These are phyloP conservation scores for Harpalus rubripes DNA, from an alignment of 2,888 invertebrate species.

Conservation along the genomic window DNA sequence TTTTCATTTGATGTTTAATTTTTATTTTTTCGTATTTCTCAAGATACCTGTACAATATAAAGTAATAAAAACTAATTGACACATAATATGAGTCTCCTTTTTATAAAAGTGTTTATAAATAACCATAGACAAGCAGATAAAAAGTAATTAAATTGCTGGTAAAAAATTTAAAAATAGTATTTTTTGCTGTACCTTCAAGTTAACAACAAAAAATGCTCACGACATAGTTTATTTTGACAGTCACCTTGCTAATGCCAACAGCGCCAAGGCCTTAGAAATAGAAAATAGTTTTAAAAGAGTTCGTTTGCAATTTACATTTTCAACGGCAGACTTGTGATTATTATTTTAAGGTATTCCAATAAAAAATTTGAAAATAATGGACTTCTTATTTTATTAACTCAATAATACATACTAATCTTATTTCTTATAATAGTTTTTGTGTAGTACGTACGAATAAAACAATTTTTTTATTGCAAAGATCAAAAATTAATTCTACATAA, in stretches of 20 bases:
- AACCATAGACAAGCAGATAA: background rate
- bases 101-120: constrained; percentile 1
- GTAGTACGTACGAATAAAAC: too few species aligned
- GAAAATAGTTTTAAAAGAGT: constrained; percentile 25
- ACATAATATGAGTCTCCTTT: background rate
- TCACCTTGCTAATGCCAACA: constrained; percentile 34
- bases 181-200: constrained; percentile 14
- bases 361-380: too few species aligned
- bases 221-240: constrained; percentile 27
- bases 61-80: background rate
- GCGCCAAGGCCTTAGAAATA: constrained; percentile 34
- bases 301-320: background rate
- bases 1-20: too few species aligned
- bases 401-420: too few species aligned
- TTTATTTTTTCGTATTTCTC: too few species aligned
- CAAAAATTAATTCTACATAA: too few species aligned
- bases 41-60: background rate
- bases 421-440: too few species aligned
- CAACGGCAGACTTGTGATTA: too few species aligned
- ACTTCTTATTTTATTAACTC: too few species aligned
- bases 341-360: too few species aligned
- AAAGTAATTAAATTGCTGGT: background rate
- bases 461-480: too few species aligned
- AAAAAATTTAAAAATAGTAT: constrained; percentile 1
- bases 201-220: constrained; percentile 28